Conservation (phyloP, 1,140 invertebrate genomes). For the Pseudomyrmex flavicornis region DNA sequence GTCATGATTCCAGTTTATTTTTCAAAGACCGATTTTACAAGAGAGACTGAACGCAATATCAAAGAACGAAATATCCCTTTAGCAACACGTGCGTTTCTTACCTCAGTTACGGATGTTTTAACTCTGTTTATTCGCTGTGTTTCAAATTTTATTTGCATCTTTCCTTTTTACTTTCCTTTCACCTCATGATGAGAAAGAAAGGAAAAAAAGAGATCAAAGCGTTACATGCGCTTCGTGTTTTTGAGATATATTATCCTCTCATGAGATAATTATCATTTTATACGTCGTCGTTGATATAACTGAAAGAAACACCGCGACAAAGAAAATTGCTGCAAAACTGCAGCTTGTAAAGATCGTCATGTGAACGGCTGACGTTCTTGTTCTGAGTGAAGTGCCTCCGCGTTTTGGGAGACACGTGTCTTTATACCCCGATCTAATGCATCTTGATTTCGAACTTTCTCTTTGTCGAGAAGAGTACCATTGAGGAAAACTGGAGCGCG, state of each 20-base stretch:
- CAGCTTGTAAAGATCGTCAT: slow-evolving; percentile 4
- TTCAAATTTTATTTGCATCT: slow-evolving; percentile 66
- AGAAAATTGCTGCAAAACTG: slow-evolving; percentile 26
- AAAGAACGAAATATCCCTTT: too few species aligned
- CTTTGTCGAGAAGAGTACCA: neutral
- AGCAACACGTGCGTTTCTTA: slow-evolving; percentile 59
- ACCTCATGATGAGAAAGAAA: too few species aligned
- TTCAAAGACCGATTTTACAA: too few species aligned
- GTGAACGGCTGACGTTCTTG: neutral
- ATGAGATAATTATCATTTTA: slow-evolving; percentile 8
- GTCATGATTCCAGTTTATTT: too few species aligned
- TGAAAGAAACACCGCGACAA: neutral
- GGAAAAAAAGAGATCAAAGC: neutral
- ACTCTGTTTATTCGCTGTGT: slow-evolving; percentile 51
- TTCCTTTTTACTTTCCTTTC: too few species aligned
- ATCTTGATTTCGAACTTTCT: neutral
- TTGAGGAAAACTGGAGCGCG: slow-evolving; percentile 8
- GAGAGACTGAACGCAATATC: too few species aligned
- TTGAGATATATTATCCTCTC: slow-evolving; percentile 8
- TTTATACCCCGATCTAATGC: neutral
- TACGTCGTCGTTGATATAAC: neutral
- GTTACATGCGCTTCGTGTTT: neutral
- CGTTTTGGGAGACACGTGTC: neutral
- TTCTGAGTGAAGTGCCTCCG: neutral
- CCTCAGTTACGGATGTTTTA: slow-evolving; percentile 56